A percentile compares a stretch with the other conserved stretches of the same genome.
Conservation (phyloP, 2,797 vertebrate genomes). For the Halcyon chelicuti region DNA sequence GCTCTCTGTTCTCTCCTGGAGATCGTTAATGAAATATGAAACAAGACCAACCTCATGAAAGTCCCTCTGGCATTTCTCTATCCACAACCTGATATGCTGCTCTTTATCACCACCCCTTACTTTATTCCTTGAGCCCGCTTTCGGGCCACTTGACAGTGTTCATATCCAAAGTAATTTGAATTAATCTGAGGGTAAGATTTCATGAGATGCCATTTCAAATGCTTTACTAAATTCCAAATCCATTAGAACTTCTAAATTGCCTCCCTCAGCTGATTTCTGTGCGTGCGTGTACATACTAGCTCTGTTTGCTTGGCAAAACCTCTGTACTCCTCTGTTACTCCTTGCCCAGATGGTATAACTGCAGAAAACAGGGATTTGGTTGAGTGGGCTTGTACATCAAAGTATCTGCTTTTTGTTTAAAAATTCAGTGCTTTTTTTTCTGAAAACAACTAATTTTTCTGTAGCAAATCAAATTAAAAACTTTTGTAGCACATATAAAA, state of each 20-base stretch:
- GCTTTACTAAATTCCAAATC: slow-evolving; percentile 73
- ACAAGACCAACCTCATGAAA: neutral
- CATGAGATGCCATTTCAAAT: slow-evolving; percentile 63
- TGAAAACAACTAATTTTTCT: neutral
- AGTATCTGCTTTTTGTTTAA: neutral
- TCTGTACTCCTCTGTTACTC: neutral
- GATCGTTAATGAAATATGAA: slow-evolving; percentile 56
- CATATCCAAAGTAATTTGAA: slow-evolving; percentile 66
- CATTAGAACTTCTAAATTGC: slow-evolving; percentile 67
- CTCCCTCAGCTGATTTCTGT: slow-evolving; percentile 41
- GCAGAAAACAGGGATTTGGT: neutral
- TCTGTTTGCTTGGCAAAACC: neutral
- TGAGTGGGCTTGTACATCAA: neutral
- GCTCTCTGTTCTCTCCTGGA: slow-evolving; percentile 18
- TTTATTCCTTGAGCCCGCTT: slow-evolving; percentile 59
- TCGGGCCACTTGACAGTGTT: slow-evolving; percentile 42
- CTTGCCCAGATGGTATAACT: neutral
- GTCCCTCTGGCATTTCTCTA: slow-evolving; percentile 37
- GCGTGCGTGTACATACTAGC: neutral
- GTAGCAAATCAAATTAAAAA: slow-evolving; percentile 4
- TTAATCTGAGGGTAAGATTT: slow-evolving; percentile 69
- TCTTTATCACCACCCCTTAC: slow-evolving; percentile 60
- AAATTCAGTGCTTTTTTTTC: neutral
- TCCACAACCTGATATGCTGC: slow-evolving; percentile 30
- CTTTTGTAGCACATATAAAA: neutral